Conservation (phyloP, 2,888 invertebrate genomes). For the Chorisops tibialis region DNA sequence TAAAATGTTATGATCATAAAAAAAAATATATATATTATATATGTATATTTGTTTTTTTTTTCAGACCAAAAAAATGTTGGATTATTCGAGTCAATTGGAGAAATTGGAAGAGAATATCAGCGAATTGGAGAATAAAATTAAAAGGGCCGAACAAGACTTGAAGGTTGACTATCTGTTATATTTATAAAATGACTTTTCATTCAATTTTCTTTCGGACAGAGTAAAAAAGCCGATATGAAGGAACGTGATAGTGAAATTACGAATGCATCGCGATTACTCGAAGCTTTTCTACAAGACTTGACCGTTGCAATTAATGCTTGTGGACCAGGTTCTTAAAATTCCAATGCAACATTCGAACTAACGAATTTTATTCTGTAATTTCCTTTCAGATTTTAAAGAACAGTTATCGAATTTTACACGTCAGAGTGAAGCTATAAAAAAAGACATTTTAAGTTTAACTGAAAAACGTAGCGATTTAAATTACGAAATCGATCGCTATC, state of each 20-base stretch:
- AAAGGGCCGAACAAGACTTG: constrained; percentile 39
- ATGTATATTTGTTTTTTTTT: neutral
- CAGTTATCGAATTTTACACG: neutral
- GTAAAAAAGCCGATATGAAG: constrained; percentile 38
- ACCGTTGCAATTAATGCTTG: constrained; percentile 53
- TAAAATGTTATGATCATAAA: too few species aligned
- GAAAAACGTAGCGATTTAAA: constrained; percentile 40
- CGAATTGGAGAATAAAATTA: constrained; percentile 50
- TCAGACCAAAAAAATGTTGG: neutral
- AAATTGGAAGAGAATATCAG: constrained; percentile 50
- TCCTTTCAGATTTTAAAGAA: neutral
- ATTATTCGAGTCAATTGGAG: constrained; percentile 43
- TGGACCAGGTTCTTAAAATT: constrained; percentile 45
- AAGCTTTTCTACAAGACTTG: constrained; percentile 53
- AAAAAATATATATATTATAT: too few species aligned
- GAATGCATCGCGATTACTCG: constrained; percentile 45
- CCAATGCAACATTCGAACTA: neutral
- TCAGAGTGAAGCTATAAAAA: neutral
- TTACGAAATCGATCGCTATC: constrained; percentile 42
- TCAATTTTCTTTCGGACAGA: constrained; percentile 33
- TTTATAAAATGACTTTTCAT: neutral
- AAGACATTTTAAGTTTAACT: constrained; percentile 24
- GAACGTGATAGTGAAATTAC: constrained; percentile 44
- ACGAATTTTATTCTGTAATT: neutral
- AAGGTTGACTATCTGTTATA: constrained; percentile 36